A percentile compares a stretch with the other conserved stretches of the same genome.
phyloP scores from a whole-genome alignment of 1,140 invertebrate species.

The Drosophila pseudoobscura region DNA sequence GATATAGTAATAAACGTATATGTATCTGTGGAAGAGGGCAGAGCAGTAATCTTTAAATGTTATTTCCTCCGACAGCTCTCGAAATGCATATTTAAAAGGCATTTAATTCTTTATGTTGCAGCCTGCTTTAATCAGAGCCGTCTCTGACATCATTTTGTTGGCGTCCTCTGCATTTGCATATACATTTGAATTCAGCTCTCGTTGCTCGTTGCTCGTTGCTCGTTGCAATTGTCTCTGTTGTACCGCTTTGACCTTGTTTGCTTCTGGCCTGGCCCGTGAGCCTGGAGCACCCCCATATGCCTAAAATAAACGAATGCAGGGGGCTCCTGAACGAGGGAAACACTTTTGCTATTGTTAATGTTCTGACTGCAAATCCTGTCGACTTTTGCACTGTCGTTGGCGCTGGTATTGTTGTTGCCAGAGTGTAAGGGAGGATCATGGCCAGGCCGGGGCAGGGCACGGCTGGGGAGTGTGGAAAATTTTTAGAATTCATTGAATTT shows the following conservation, averaged over 20 bases:
- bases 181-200: slow-evolving; percentile 53
- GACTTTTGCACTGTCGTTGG: slow-evolving; percentile 54
- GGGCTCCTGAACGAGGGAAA: slow-evolving; percentile 25
- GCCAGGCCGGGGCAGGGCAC: no score
- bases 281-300: slow-evolving; percentile 26
- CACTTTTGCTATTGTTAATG: slow-evolving; percentile 72
- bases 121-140: slow-evolving; percentile 54
- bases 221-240: slow-evolving; percentile 37
- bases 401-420: slow-evolving; percentile 33
- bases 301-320: slow-evolving; percentile 50
- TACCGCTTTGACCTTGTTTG: slow-evolving; percentile 58
- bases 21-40: no score
- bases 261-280: slow-evolving; percentile 25
- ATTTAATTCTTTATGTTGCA: slow-evolving; percentile 42
- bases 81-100: slow-evolving; percentile 23
- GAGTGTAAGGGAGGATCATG: no score
- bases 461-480: slow-evolving; percentile 29
- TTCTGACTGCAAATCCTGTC: slow-evolving; percentile 60
- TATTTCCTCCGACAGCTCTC: slow-evolving; percentile 3
- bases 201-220: slow-evolving; percentile 34
- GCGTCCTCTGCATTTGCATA: slow-evolving; percentile 31
- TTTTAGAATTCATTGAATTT: slow-evolving; percentile 82
- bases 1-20: no score
- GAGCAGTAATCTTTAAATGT: slow-evolving; percentile 1
- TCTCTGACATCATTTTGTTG: slow-evolving; percentile 44